Evolutionary conservation across 1,140 invertebrate species (phyloP).

Genomic region (Macrobrachium rosenbergii): DNA sequence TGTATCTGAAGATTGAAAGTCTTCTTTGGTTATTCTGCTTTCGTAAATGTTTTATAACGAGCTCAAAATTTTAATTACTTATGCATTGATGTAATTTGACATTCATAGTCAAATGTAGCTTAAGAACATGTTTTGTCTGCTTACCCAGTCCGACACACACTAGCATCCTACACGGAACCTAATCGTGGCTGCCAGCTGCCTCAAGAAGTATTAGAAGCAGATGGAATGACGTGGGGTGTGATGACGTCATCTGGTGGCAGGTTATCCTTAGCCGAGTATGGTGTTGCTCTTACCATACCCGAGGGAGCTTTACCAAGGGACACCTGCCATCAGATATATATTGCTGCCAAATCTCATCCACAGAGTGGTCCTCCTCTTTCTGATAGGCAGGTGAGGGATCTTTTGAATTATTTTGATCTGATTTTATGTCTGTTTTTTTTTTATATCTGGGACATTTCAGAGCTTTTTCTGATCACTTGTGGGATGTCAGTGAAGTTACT

Average conservation of each 20-base stretch:
- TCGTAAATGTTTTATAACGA: no score
- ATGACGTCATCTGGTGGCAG: conserved; percentile 82
- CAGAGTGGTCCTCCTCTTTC: conserved; percentile 86
- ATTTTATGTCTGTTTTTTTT: no score
- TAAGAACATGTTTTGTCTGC: no score
- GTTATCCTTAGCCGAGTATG: conserved; percentile 84
- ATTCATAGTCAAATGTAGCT: no score
- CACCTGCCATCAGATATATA: conserved; percentile 84
- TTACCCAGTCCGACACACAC: conserved; percentile 71
- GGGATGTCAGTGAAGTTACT: no score
- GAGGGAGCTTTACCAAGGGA: conserved; percentile 88
- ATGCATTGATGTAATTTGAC: no score
- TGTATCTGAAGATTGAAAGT: no score
- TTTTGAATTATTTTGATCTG: no score
- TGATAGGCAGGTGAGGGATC: conserved; percentile 73
- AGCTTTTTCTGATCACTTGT: no score
- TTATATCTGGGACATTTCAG: no score
- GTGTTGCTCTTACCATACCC: conserved; percentile 87
- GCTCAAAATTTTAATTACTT: no score
- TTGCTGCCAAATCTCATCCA: conserved; percentile 91
- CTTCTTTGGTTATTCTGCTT: no score
- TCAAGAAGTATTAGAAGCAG: conserved; percentile 68
- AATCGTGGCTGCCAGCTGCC: conserved; percentile 28
- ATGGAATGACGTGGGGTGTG: conserved; percentile 71
- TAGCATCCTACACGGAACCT: conserved; percentile 76